Conservation (phyloP, 2,888 invertebrate species). For the Drosophila mulleri region DNA sequence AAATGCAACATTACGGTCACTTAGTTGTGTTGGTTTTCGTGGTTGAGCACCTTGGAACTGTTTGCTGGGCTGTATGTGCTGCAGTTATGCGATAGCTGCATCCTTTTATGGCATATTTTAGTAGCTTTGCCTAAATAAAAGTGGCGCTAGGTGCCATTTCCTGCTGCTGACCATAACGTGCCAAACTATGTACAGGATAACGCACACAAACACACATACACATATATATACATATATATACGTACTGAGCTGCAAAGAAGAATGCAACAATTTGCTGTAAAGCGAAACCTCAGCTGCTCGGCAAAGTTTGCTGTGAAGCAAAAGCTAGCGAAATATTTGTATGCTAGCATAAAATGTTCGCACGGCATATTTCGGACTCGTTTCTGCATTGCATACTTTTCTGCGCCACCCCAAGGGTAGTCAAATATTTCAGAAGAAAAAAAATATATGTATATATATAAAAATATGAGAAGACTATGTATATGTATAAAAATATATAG, state of each 20-base stretch:
- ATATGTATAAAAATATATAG: not conserved
- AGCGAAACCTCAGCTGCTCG: slow-evolving; percentile 65
- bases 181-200: slow-evolving; percentile 33
- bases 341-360: slow-evolving; percentile 49
- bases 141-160: slow-evolving; percentile 57
- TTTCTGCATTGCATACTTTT: slow-evolving; percentile 33
- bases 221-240: slow-evolving; percentile 2
- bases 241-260: slow-evolving; percentile 38
- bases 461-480: not conserved
- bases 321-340: slow-evolving; percentile 28
- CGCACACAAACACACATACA: too few relatives aligned
- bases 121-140: slow-evolving; percentile 74
- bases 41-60: slow-evolving; percentile 16
- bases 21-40: slow-evolving; percentile 56
- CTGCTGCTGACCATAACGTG: slow-evolving; percentile 65
- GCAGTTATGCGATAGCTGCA: slow-evolving; percentile 76
- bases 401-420: not conserved
- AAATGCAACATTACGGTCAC: slow-evolving; percentile 71
- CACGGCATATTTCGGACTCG: slow-evolving; percentile 52
- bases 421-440: slow-evolving; percentile 4
- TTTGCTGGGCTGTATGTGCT: slow-evolving; percentile 45
- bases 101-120: slow-evolving; percentile 74
- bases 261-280: slow-evolving; percentile 72
- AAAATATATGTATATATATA: not conserved
- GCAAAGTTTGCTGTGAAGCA: slow-evolving; percentile 11